Base-by-base conservation (phyloP, 2,113 vertebrate species). In the Callorhinus ursinus region DNA sequence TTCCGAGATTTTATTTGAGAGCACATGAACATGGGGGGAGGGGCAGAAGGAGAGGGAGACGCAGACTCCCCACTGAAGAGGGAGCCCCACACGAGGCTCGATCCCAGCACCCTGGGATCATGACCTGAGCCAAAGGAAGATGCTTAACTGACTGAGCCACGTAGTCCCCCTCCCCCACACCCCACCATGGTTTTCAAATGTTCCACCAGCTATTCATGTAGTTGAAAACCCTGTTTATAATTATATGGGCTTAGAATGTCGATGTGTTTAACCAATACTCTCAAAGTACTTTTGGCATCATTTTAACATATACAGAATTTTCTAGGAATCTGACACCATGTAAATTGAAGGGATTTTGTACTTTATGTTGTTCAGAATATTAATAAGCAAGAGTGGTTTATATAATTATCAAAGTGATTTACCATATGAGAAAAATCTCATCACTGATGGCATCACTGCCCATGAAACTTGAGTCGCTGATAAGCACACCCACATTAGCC, bases 211-310 rank as follows among this genome's bases (percentile, higher is more conserved):
- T 87, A 92, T 72, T 84, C 55, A 36, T 42, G 39, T 71, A 59
- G 63, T 42, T 94, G 71, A 76, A 85, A 94, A 88, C 87, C 10
- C 49, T 94, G 69, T 76, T 80, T 92, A 81, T 80, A 90, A 82
- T 97, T 85, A 86, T 21, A 82, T 94, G 49, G 24, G 26, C 13
- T 97, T 93, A 86, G 91, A 86, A 95, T 95, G 77, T 91, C 90
- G 57, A 85, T 88, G 51, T 95, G 39, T 82, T 85, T 76, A 93
- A 80, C 51, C 92, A 95, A 89, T 53, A 93, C 65, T 84, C 15
- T 89, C 24, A 49, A 91, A 82, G 92, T 90, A 93, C 13, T 84
- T 93, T 92, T 33, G 42, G 69, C 67, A 92, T 65, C 31, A 61
- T 77, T 89, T 97, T 80, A 93, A 69, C 79, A 83, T 86, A 85